phyloP scores from a whole-genome alignment of 2,113 vertebrate species.

The Uropsilus gracilis region DNA sequence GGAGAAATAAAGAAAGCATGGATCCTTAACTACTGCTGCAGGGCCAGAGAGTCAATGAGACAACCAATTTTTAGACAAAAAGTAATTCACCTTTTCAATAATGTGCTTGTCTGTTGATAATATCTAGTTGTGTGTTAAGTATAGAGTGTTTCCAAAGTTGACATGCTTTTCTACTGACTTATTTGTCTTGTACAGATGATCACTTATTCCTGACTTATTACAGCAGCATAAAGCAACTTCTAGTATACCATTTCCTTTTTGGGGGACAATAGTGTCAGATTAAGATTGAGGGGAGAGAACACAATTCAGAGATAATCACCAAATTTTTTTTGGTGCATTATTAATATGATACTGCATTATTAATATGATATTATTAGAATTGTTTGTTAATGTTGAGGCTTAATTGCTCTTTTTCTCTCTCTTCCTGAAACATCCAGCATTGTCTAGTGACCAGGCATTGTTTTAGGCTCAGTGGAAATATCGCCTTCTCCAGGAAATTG shows the following conservation, averaged over 20 bases:
- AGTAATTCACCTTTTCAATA: neutral
- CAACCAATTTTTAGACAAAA: neutral
- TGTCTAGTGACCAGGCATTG: neutral
- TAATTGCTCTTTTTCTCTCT: neutral
- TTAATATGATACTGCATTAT: neutral
- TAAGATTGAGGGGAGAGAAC: neutral
- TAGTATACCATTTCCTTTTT: neutral
- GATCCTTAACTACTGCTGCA: conserved; percentile 26
- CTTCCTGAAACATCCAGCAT: neutral
- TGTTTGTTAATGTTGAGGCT: neutral
- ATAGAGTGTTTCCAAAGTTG: neutral
- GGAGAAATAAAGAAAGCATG: conserved; percentile 53
- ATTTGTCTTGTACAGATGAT: neutral
- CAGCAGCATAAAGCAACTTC: neutral
- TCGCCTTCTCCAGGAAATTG: neutral
- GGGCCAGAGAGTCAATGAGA: neutral
- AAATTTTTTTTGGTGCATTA: neutral
- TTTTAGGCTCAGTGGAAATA: neutral
- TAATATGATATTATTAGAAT: neutral
- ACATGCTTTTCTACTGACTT: neutral
- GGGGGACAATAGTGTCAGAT: fast-evolving
- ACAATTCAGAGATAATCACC: neutral
- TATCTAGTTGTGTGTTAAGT: neutral
- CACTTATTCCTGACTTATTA: neutral
- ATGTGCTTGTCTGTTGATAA: neutral